Conservation (phyloP, 1,140 invertebrate genomes). For the Apis mellifera region DNA sequence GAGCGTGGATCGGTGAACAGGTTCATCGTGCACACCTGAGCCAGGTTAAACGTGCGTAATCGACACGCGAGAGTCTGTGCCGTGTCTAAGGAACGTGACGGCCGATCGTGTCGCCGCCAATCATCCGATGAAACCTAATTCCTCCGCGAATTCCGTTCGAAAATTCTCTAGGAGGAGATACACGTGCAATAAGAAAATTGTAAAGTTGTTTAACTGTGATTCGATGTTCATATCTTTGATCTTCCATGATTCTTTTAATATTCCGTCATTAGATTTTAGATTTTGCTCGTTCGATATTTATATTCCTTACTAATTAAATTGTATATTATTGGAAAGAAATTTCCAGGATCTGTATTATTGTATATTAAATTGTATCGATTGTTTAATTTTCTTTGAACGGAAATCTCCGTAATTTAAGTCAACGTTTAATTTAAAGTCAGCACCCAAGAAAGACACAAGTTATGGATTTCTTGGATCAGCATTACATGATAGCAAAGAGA, state of each 20-base stretch:
- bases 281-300: too few relatives aligned
- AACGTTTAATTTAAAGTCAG: background rate
- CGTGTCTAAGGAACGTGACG: conserved; percentile 44
- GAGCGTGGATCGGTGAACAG: conserved; percentile 42
- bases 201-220: too few relatives aligned
- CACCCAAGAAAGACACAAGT: background rate
- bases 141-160: background rate
- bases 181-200: too few relatives aligned
- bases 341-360: background rate
- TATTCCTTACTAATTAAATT: conserved; percentile 24
- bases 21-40: conserved; percentile 51
- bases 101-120: conserved; percentile 14
- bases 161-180: too few relatives aligned
- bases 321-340: background rate
- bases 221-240: too few relatives aligned
- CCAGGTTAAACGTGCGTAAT: conserved; percentile 53
- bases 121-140: conserved; percentile 6
- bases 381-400: background rate
- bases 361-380: background rate
- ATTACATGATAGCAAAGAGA: background rate
- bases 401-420: background rate
- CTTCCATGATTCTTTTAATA: too few relatives aligned
- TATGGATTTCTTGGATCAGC: background rate
- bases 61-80: conserved; percentile 43
- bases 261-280: too few relatives aligned